These are phyloP conservation scores for Ephialtes manifestator DNA, from an alignment of 2,888 invertebrate genomes.

Conservation along the genomic window DNA sequence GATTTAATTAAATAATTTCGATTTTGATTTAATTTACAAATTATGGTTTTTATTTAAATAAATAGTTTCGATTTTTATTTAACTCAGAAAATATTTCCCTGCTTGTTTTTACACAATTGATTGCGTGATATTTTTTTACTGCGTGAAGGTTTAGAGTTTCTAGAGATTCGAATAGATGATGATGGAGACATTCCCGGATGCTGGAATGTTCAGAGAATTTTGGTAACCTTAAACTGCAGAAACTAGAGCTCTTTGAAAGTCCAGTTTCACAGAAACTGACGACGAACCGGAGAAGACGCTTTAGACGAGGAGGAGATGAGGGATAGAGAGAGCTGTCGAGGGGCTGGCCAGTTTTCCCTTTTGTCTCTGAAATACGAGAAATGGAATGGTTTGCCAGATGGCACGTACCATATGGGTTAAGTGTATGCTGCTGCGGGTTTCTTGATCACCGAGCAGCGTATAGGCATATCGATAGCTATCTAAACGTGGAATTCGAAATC, in stretches of 20 bases:
- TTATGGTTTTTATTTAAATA: too few relatives aligned
- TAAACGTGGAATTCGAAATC: conserved; percentile 27
- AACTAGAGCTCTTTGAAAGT: background rate
- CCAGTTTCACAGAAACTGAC: background rate
- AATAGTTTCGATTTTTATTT: too few relatives aligned
- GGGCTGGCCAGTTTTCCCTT: background rate
- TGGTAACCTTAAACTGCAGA: background rate
- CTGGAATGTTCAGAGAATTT: background rate
- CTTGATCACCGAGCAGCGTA: background rate
- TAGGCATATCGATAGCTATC: conserved; percentile 36
- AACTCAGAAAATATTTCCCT: too few relatives aligned
- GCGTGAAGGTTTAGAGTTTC: background rate
- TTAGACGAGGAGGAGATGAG: background rate
- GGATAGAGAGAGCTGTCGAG: background rate
- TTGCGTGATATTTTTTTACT: background rate
- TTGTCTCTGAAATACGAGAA: conserved; percentile 17
- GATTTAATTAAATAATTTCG: too few relatives aligned
- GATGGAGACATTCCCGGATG: background rate
- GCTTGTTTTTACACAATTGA: background rate
- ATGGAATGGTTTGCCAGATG: background rate
- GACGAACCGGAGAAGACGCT: background rate
- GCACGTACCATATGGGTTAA: conserved; percentile 4
- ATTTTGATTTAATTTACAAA: too few relatives aligned
- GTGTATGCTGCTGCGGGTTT: background rate
- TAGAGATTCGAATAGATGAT: background rate